phyloP scores from a whole-genome alignment of 2,113 vertebrate genomes.

The Triplophysa rosa region DNA sequence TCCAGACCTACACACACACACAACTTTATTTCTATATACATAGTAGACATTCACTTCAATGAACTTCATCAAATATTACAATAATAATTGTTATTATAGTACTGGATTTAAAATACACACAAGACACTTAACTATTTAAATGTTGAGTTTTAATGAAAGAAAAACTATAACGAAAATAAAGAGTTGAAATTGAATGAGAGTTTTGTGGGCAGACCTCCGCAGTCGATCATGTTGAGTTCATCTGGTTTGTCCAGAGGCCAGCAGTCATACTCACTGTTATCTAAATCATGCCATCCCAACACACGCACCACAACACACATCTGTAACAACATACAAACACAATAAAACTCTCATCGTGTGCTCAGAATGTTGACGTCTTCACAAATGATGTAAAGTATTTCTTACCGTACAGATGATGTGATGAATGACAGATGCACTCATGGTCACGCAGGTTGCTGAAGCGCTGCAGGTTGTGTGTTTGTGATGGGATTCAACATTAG shows the following conservation, averaged over 20 bases:
- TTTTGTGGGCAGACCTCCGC: constrained; percentile 73
- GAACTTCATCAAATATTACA: no score
- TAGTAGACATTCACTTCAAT: no score
- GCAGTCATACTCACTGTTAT: constrained; percentile 85
- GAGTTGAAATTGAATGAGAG: no score
- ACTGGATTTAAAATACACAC: no score
- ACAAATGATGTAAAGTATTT: neutral
- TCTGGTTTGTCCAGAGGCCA: constrained; percentile 82
- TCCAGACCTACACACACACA: constrained; percentile 78
- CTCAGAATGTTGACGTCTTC: neutral
- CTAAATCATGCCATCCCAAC: constrained; percentile 80
- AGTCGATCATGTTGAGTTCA: constrained; percentile 82
- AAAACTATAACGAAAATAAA: neutral
- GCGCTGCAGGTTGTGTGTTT: neutral
- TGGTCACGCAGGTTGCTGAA: neutral
- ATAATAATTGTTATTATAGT: no score
- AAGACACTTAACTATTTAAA: no score
- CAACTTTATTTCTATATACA: no score
- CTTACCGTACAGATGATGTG: neutral
- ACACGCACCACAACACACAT: constrained; percentile 38
- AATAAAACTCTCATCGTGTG: neutral
- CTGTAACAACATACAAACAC: constrained; percentile 48
- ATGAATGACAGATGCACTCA: neutral
- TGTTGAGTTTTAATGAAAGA: no score
- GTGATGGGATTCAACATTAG: neutral